Conservation (phyloP, 2,113 vertebrate genomes). For the Phrynosoma platyrhinos region DNA sequence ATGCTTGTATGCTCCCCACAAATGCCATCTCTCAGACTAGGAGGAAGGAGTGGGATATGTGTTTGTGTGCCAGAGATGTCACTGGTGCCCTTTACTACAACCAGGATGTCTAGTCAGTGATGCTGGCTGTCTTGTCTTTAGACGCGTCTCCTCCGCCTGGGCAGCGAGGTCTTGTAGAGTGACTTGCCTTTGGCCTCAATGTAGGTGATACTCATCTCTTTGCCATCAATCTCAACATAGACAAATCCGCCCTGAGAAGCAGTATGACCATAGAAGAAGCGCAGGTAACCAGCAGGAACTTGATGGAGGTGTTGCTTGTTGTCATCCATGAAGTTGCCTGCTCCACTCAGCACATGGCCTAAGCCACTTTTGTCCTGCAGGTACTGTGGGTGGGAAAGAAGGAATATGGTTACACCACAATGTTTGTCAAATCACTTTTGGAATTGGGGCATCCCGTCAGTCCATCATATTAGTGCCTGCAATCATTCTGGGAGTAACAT, state of each 20-base stretch:
- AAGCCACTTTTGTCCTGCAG: conserved; percentile 81
- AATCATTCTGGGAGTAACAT: background rate
- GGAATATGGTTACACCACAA: background rate
- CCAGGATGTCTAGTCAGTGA: background rate
- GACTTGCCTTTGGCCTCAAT: conserved; percentile 87
- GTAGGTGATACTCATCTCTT: conserved; percentile 84
- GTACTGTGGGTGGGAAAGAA: conserved; percentile 76
- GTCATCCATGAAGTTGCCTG: conserved; percentile 91
- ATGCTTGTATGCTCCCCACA: background rate
- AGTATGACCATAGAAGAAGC: conserved; percentile 84
- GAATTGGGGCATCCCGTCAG: background rate
- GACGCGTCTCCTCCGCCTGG: conserved; percentile 59
- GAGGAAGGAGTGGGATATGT: background rate
- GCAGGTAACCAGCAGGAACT: conserved; percentile 84
- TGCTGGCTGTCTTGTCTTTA: background rate
- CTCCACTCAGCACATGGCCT: conserved; percentile 90
- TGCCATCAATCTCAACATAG: conserved; percentile 81
- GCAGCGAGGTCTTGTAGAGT: conserved; percentile 84
- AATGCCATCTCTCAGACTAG: background rate
- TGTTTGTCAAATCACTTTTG: background rate
- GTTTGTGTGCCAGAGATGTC: background rate
- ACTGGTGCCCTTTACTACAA: background rate
- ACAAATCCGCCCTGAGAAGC: conserved; percentile 86
- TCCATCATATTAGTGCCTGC: background rate
- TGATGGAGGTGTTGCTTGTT: conserved; percentile 77